Evolutionary conservation across 2,113 vertebrate genomes (phyloP).

Genomic region (Prochilodus magdalenae): DNA sequence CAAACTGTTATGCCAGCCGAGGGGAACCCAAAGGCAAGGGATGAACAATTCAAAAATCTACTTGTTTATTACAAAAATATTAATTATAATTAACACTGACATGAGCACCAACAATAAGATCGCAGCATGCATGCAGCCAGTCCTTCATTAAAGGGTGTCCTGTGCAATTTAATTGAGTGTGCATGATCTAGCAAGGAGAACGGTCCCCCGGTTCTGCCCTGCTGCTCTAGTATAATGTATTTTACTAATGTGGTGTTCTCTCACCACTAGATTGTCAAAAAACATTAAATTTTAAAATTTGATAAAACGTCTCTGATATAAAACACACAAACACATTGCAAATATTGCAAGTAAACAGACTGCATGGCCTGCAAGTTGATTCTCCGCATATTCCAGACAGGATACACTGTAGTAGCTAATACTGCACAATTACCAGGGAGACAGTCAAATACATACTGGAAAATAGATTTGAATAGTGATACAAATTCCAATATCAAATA

Average conservation of each 20-base stretch:
- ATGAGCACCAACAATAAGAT: conserved; percentile 45
- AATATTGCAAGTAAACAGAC: conserved; percentile 38
- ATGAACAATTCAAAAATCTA: conserved; percentile 40
- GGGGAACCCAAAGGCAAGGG: neutral
- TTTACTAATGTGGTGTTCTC: neutral
- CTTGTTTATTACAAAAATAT: conserved; percentile 64
- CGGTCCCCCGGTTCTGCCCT: neutral
- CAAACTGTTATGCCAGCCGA: neutral
- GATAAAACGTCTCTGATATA: conserved; percentile 4
- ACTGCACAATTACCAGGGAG: conserved; percentile 57
- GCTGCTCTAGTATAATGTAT: neutral
- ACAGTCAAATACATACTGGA: conserved; percentile 41
- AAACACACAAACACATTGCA: conserved; percentile 44
- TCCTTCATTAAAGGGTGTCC: conserved; percentile 18
- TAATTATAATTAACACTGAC: conserved; percentile 41
- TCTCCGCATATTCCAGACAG: conserved; percentile 22
- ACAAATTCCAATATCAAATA: conserved; percentile 8
- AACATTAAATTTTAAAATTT: neutral
- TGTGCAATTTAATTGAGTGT: neutral
- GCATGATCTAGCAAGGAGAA: neutral
- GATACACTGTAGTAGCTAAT: conserved; percentile 46
- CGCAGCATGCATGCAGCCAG: conserved; percentile 41
- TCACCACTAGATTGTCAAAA: neutral
- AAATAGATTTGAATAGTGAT: conserved; percentile 41
- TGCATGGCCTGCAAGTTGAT: conserved; percentile 3